Conservation (phyloP, 2,797 vertebrate species). For the Phalanger gymnotis region DNA sequence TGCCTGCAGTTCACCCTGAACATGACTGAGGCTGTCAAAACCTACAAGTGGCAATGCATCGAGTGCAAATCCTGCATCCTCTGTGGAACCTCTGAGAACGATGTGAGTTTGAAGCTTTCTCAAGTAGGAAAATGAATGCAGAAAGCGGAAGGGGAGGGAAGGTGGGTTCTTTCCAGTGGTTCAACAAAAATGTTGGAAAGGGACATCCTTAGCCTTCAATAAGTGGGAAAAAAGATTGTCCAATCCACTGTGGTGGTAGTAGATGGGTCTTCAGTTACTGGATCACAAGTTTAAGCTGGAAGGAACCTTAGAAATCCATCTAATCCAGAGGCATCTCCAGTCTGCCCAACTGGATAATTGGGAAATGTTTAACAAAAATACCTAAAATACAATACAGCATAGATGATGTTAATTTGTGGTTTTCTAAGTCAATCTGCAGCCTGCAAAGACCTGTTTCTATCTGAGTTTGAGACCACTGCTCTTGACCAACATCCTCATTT, state of each 20-base stretch:
- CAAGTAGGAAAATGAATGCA: background rate
- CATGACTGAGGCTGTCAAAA: conserved; percentile 98
- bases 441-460: background rate
- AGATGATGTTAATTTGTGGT: background rate
- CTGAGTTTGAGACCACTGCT: background rate
- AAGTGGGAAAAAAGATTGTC: background rate
- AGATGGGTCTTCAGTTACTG: background rate
- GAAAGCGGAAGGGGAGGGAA: conserved; percentile 8
- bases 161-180: background rate
- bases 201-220: background rate
- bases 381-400: background rate
- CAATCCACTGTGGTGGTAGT: background rate
- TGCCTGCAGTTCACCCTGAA: conserved; percentile 99
- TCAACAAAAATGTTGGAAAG: background rate
- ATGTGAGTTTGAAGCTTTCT: conserved; percentile 86
- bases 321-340: background rate
- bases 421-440: background rate
- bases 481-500: background rate
- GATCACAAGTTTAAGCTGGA: background rate
- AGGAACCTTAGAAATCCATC: background rate
- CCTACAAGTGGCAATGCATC: conserved; percentile 99
- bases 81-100: conserved; percentile 98
- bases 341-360: background rate
- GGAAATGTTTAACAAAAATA: background rate
- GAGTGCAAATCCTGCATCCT: conserved; percentile 99